Percentiles rank a stretch among this genome's conserved stretches.
Conservation (phyloP, 2,888 invertebrate species). For the Caenorhabditis drosophilae region DNA sequence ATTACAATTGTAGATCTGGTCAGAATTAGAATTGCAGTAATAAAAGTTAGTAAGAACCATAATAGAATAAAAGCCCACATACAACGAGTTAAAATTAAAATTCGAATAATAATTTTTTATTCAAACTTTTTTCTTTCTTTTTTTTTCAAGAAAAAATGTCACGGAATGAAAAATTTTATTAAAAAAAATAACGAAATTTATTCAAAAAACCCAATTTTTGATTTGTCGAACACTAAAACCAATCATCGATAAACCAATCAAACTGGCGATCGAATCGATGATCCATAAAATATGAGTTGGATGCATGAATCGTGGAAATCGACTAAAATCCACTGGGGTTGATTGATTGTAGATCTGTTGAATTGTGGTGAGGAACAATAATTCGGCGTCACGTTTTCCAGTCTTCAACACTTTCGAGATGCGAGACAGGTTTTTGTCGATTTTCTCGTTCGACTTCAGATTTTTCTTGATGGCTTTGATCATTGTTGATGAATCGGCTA, state of each 20-base stretch:
- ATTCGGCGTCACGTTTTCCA: slow-evolving; percentile 3
- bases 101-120: too few relatives aligned
- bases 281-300: neutral
- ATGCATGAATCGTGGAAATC: slow-evolving; percentile 20
- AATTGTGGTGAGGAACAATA: neutral
- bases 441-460: slow-evolving; percentile 9
- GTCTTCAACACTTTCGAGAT: slow-evolving; percentile 2
- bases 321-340: slow-evolving; percentile 22
- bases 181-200: neutral
- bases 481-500: slow-evolving; percentile 17
- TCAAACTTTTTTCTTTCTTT: too few relatives aligned
- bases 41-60: slow-evolving; percentile 13
- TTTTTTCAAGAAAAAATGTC: too few relatives aligned
- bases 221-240: neutral
- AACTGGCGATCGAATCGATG: neutral
- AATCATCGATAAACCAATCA: neutral
- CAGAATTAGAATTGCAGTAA: slow-evolving; percentile 18
- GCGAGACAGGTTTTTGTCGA: slow-evolving; percentile 6
- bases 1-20: slow-evolving; percentile 25
- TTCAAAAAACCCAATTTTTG: neutral
- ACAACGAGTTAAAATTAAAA: neutral
- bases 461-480: slow-evolving; percentile 12
- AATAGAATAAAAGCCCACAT: slow-evolving; percentile 34
- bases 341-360: too few relatives aligned
- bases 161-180: too few relatives aligned